Conservation (phyloP, 2,888 invertebrate species). For the Brassicogethes aeneus region DNA sequence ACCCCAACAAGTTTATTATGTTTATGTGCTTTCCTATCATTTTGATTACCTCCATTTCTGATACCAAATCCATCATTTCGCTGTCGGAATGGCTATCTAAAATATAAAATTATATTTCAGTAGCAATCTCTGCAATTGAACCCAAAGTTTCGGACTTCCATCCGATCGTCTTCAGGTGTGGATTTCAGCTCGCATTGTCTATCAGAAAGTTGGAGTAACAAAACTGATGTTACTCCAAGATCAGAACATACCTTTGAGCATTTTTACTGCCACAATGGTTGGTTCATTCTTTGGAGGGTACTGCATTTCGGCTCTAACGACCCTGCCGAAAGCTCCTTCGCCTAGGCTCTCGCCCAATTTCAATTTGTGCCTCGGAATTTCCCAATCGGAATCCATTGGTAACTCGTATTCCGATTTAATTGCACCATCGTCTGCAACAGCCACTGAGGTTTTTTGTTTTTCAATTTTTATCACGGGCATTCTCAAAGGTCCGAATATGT, state of each 20-base stretch:
- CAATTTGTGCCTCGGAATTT: constrained; percentile 73
- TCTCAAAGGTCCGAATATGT: constrained; percentile 53
- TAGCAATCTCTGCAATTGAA: too few relatives aligned
- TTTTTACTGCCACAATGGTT: constrained; percentile 91
- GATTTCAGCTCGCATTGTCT: too few relatives aligned
- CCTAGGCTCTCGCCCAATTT: constrained; percentile 77
- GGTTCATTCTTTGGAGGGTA: constrained; percentile 61
- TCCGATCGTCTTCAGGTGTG: too few relatives aligned
- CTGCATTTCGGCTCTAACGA: constrained; percentile 79
- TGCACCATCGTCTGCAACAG: constrained; percentile 57
- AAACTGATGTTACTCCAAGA: too few relatives aligned
- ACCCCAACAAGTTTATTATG: constrained; percentile 94
- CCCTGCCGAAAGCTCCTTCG: constrained; percentile 97
- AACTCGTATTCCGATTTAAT: constrained; percentile 94
- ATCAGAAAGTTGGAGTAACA: too few relatives aligned
- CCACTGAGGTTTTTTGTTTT: constrained; percentile 70
- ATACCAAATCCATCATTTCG: constrained; percentile 93
- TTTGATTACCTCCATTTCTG: constrained; percentile 99
- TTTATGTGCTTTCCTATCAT: constrained; percentile 96
- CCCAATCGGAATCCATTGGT: constrained; percentile 92
- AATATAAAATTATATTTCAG: too few relatives aligned
- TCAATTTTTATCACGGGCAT: constrained; percentile 90
- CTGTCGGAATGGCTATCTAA: constrained; percentile 92
- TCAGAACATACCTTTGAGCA: constrained; percentile 78
- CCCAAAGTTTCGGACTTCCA: too few relatives aligned